phyloP scores from a whole-genome alignment of 2,888 invertebrate species.

The Metallyticus violacea region DNA sequence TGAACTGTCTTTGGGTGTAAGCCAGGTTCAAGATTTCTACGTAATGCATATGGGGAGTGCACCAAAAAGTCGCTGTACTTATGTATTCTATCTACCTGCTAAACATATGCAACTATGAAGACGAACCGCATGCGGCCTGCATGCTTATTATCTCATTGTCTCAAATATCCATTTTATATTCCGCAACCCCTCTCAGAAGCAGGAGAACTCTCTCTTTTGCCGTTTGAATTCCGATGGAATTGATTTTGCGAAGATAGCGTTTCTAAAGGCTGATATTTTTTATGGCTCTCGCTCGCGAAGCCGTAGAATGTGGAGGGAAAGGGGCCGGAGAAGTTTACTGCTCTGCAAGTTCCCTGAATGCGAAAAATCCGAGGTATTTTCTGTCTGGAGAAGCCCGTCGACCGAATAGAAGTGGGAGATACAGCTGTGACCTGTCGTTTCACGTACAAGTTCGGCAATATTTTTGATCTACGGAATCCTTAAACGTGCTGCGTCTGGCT shows the following conservation, averaged over 20 bases:
- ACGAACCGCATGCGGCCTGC: neutral
- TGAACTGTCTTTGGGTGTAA: no score
- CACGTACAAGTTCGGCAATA: neutral
- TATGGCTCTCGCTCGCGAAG: neutral
- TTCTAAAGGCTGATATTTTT: neutral
- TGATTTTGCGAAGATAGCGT: neutral
- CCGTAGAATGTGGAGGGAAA: neutral
- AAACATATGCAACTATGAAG: neutral
- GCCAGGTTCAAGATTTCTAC: no score
- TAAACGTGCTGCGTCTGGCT: neutral
- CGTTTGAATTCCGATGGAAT: neutral
- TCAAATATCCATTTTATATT: slow-evolving; percentile 1
- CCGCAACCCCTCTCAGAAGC: neutral
- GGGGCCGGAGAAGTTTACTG: neutral
- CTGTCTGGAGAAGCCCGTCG: neutral
- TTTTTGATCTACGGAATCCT: neutral
- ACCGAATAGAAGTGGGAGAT: neutral
- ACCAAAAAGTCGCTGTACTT: no score
- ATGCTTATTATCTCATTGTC: neutral
- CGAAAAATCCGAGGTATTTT: neutral
- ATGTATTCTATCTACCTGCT: no score
- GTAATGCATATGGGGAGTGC: no score
- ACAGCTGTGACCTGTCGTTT: neutral
- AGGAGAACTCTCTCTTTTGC: neutral
- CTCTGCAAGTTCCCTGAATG: neutral